Evolutionary conservation across 2,113 vertebrate species (phyloP).

Genomic region (Dascyllus trimaculatus): DNA sequence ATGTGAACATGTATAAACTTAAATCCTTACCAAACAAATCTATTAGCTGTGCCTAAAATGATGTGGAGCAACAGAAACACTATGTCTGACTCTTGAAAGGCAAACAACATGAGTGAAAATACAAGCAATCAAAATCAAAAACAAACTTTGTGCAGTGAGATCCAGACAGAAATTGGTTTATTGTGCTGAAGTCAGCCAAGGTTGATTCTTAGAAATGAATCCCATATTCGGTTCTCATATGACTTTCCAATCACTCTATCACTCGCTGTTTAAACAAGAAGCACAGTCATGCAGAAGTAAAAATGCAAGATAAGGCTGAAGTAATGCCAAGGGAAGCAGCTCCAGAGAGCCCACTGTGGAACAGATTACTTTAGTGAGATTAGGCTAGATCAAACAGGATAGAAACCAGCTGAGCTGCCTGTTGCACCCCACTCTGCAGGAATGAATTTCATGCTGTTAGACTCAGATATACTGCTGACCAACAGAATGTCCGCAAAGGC

Average conservation of each 20-base stretch:
- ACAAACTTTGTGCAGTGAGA: neutral
- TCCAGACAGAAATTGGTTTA: neutral
- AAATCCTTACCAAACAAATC: too few relatives aligned
- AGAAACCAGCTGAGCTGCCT: conserved; percentile 31
- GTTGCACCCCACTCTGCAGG: conserved; percentile 29
- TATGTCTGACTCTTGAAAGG: too few relatives aligned
- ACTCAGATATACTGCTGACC: conserved; percentile 6
- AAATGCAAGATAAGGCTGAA: conserved; percentile 24
- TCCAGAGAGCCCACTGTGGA: conserved; percentile 12
- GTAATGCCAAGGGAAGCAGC: conserved; percentile 27
- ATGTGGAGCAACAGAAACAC: too few relatives aligned
- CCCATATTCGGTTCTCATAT: conserved; percentile 9
- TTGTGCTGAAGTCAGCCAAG: conserved; percentile 13
- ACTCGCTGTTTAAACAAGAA: conserved; percentile 20
- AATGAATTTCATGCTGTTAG: neutral
- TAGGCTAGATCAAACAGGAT: conserved; percentile 59
- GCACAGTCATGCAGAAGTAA: neutral
- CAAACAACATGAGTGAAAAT: neutral
- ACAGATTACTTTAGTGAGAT: conserved; percentile 60
- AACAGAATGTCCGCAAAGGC: conserved; percentile 2
- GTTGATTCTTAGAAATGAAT: conserved; percentile 5
- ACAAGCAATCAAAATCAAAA: neutral
- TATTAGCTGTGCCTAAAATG: too few relatives aligned
- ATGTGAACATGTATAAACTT: too few relatives aligned
- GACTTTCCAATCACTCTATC: conserved; percentile 8